Conservation (phyloP, 2,113 vertebrate species). For the Carollia perspicillata region DNA sequence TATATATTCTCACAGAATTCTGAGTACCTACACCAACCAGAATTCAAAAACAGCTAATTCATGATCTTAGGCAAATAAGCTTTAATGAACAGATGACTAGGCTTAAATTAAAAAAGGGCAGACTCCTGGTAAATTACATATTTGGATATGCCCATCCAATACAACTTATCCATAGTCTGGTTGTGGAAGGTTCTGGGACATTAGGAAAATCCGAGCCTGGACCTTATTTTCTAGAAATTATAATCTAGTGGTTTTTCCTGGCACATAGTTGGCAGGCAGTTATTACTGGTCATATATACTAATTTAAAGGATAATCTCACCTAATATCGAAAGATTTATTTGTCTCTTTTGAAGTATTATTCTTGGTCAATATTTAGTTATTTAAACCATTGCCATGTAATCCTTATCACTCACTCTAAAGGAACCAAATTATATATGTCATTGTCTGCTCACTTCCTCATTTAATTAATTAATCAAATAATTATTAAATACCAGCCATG, state of each 20-base stretch:
- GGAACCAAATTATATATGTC: neutral
- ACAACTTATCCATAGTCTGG: neutral
- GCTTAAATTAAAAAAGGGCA: neutral
- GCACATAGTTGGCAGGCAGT: neutral
- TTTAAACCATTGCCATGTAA: neutral
- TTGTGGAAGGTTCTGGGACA: neutral
- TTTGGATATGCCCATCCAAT: neutral
- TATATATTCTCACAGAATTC: neutral
- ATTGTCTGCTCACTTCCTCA: neutral
- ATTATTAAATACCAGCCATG: neutral
- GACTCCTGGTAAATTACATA: neutral
- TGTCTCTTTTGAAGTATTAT: neutral
- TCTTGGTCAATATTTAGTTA: neutral
- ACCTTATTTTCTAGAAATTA: constrained; percentile 4
- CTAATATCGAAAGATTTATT: neutral
- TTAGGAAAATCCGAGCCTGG: neutral
- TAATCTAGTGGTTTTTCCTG: neutral
- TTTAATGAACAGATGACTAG: neutral
- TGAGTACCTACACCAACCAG: neutral
- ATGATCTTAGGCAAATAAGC: neutral
- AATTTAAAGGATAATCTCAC: neutral
- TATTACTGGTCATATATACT: neutral
- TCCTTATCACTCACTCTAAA: constrained; percentile 5
- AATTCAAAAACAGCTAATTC: neutral
- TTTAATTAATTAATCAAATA: constrained; percentile 26